Evolutionary conservation across 2,113 vertebrate genomes (phyloP).

Genomic region (Nesoenas mayeri): DNA sequence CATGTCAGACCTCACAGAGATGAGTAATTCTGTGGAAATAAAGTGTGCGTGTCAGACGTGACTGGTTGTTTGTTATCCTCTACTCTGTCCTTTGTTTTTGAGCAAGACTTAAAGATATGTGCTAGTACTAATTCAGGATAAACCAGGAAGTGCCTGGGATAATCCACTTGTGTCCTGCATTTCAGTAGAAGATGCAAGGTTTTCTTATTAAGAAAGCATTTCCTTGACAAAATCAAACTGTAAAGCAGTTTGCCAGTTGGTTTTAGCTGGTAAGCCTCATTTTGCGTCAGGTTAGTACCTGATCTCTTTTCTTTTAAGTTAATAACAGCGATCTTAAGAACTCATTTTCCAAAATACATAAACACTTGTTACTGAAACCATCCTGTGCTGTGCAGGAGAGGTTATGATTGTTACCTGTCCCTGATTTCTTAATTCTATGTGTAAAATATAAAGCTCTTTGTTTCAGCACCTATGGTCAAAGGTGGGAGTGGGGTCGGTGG

Average conservation of each 20-base stretch:
- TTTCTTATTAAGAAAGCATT: neutral
- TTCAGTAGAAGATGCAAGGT: neutral
- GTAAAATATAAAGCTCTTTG: neutral
- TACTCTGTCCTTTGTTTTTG: conserved; percentile 8
- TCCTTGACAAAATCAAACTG: neutral
- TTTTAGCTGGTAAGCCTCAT: neutral
- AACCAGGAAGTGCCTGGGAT: neutral
- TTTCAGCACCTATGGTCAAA: neutral
- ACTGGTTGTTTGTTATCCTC: neutral
- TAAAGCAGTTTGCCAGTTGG: neutral
- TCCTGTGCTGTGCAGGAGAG: neutral
- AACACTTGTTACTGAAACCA: neutral
- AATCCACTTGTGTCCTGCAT: neutral
- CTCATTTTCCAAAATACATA: neutral
- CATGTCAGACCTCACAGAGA: neutral
- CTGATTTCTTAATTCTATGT: rapidly evolving
- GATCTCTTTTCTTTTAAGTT: neutral
- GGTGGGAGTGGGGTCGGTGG: neutral
- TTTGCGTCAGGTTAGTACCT: neutral
- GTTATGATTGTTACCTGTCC: neutral
- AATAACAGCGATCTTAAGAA: neutral
- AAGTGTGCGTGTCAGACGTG: conserved; percentile 16
- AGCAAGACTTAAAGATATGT: neutral
- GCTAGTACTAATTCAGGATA: neutral
- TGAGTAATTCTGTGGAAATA: conserved; percentile 61